Percentiles rank a stretch among this genome's conserved stretches.
These are phyloP conservation scores for Solenopsis invicta DNA, from an alignment of 1,140 invertebrate genomes.

Conservation along the genomic window DNA sequence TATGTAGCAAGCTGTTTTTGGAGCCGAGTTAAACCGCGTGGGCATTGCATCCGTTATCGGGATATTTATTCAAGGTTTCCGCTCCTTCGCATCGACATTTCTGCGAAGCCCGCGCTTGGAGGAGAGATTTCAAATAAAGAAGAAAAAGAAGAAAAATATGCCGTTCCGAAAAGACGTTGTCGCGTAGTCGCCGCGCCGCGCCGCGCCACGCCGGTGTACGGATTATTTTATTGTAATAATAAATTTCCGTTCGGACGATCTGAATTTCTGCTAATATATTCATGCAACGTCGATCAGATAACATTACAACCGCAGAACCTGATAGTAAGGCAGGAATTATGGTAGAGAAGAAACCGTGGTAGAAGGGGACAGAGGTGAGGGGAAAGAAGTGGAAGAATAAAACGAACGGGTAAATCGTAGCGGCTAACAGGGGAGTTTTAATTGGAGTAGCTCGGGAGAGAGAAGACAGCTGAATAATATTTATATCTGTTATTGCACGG, in stretches of 20 bases:
- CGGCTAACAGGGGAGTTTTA: slow-evolving; percentile 50
- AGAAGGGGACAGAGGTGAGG: neutral
- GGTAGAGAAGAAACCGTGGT: no score
- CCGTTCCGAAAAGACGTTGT: slow-evolving; percentile 30
- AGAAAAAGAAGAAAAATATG: neutral
- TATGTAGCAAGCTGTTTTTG: slow-evolving; percentile 15
- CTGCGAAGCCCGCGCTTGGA: slow-evolving; percentile 1
- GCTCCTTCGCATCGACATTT: slow-evolving; percentile 15
- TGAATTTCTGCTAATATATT: slow-evolving; percentile 49
- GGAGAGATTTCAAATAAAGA: neutral
- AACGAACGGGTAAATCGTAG: slow-evolving; percentile 41
- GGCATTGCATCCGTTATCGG: slow-evolving; percentile 36
- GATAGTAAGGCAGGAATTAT: slow-evolving; percentile 55
- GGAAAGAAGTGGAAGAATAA: neutral
- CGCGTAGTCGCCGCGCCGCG: neutral
- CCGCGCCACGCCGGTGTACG: neutral
- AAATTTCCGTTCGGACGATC: slow-evolving; percentile 55
- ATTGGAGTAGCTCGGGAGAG: slow-evolving; percentile 34
- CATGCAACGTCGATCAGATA: slow-evolving; percentile 36
- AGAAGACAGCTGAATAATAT: slow-evolving; percentile 12
- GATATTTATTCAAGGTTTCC: slow-evolving; percentile 51
- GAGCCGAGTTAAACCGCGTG: slow-evolving; percentile 37
- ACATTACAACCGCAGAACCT: slow-evolving; percentile 46
- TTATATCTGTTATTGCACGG: slow-evolving; percentile 39
- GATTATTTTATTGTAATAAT: slow-evolving; percentile 52